Percentiles rank a stretch among this genome's conserved stretches.
These are phyloP conservation scores for Hydriomena furcata DNA, from an alignment of 2,888 invertebrate species.

Conservation along the genomic window DNA sequence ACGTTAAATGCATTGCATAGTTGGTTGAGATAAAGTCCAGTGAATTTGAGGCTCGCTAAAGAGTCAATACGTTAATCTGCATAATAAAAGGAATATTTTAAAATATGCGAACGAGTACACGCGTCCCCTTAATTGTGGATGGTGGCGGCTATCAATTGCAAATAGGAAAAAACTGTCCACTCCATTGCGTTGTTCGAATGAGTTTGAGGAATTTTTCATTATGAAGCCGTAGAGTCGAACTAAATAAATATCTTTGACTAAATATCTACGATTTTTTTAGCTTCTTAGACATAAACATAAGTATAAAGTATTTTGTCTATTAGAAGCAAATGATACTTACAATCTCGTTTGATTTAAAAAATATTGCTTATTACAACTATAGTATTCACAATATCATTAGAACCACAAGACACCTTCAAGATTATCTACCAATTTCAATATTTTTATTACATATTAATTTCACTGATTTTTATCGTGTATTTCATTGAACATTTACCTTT, in stretches of 20 bases:
- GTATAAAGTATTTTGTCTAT: too few relatives aligned
- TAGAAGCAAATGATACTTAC: too few relatives aligned
- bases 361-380: too few relatives aligned
- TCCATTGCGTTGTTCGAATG: constrained; percentile 63
- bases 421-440: too few relatives aligned
- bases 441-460: too few relatives aligned
- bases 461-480: too few relatives aligned
- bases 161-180: constrained; percentile 77
- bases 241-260: neutral
- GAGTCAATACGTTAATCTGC: constrained; percentile 79
- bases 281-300: too few relatives aligned
- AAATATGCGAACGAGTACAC: constrained; percentile 66
- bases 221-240: constrained; percentile 7
- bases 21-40: constrained; percentile 38
- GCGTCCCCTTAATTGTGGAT: constrained; percentile 70
- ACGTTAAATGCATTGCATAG: neutral
- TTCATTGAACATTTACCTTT: too few relatives aligned
- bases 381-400: too few relatives aligned
- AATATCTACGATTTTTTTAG: too few relatives aligned
- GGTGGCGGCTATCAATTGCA: constrained; percentile 77
- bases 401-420: too few relatives aligned
- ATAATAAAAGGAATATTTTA: constrained; percentile 76
- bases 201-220: constrained; percentile 59
- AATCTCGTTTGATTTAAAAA: too few relatives aligned
- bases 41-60: constrained; percentile 42